Base-by-base conservation (phyloP, 1,140 invertebrate species). In the Acromyrmex charruanus region DNA sequence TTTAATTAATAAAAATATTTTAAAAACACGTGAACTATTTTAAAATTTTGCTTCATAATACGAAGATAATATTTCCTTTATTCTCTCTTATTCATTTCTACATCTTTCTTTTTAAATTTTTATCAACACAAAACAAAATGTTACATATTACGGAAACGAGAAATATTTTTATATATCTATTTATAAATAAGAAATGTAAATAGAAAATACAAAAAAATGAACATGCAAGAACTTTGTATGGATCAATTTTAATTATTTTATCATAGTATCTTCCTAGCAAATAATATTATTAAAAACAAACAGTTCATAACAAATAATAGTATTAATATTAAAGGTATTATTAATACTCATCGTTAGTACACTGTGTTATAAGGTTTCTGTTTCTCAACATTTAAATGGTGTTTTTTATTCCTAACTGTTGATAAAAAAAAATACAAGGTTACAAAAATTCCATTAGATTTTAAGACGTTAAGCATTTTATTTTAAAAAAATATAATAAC, bases 1-100 rank as follows among this genome's bases (percentile, higher is more conserved):
- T 94, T 94, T 92, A 94, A 92, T 75, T 87, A 94, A 94, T 94
- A 94, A 80, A 94, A 94, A 65, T 65, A 81, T 91, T 92, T 51
- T 86, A 89, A 89, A 91, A 84, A 9, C 9, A 66, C 1, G n/a
- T 65, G 51, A 94, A 94, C 49, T 65, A 80, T 91, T 92, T 39
- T 84, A 86, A 87, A 90, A 79, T 90, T 65, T 86, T 21, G n/a
- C 53, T 66, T 65, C 4, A 21, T 55, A 51, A 21, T 68, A 28
- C 3, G 9, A 44, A 44, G 39, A 2, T 55, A 9, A 65, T 51
- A 31, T 21, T 44, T 69, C 2, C 49, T 59, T 81, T 28, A 59
- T 28, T 35, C 7, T 66, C 1, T 21, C 4, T 21, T 21, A 44
- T 55, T 21, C 2, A 7, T 16, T 35, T 39, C 3, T 31, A n/a